Conservation (phyloP, 2,797 vertebrate species). For the Rhinichthys osculus region DNA sequence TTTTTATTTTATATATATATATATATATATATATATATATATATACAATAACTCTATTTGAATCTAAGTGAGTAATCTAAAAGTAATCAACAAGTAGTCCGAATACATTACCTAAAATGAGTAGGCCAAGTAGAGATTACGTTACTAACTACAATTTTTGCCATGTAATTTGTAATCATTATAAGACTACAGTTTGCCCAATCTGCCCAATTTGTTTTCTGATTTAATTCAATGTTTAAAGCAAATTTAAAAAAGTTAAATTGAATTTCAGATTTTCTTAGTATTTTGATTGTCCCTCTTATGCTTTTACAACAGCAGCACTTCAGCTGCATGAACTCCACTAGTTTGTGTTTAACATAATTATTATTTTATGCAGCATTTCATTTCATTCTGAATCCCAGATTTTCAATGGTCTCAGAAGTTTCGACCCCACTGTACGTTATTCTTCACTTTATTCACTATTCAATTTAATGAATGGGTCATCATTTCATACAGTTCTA, state of each 20-base stretch:
- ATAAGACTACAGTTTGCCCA: too few relatives aligned
- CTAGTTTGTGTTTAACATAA: not conserved
- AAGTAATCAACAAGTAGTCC: too few relatives aligned
- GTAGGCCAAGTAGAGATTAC: too few relatives aligned
- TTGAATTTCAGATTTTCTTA: not conserved
- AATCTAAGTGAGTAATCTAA: too few relatives aligned
- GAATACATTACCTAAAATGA: too few relatives aligned
- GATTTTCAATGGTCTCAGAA: not conserved
- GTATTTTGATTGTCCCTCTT: not conserved
- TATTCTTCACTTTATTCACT: not conserved
- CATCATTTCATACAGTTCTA: constrained; percentile 2
- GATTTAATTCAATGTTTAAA: not conserved
- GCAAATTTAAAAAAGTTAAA: too few relatives aligned
- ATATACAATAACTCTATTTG: too few relatives aligned
- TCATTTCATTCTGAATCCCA: not conserved
- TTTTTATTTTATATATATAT: too few relatives aligned
- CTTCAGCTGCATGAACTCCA: not conserved
- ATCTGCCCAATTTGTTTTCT: too few relatives aligned
- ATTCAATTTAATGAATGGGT: constrained; percentile 16
- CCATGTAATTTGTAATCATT: too few relatives aligned
- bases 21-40: too few relatives aligned
- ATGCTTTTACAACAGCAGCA: not conserved
- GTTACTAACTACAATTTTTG: too few relatives aligned
- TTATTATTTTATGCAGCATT: not conserved
- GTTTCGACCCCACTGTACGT: not conserved